Conservation (phyloP, 2,797 vertebrate species). For the Catamblyrhynchus diadema region DNA sequence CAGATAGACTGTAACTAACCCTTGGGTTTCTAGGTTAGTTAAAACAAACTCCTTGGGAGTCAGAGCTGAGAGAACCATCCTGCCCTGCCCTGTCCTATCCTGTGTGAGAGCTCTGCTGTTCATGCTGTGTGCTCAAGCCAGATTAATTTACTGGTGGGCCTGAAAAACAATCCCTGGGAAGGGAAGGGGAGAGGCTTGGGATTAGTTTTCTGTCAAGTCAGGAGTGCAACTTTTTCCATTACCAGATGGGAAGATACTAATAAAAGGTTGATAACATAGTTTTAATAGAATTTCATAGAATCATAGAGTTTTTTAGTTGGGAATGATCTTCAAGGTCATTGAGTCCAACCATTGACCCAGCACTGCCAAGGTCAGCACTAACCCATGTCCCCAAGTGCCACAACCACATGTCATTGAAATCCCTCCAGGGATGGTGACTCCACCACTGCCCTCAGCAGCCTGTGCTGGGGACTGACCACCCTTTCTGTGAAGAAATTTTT, state of each 20-base stretch:
- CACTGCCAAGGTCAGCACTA: background rate
- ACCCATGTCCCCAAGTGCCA: background rate
- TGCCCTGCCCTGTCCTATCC: background rate
- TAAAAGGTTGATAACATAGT: background rate
- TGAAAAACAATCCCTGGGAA: conserved; percentile 36
- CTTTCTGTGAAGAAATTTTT: background rate
- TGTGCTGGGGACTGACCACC: background rate
- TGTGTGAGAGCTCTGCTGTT: background rate
- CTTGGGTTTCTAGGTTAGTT: background rate
- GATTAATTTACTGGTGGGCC: conserved; percentile 10
- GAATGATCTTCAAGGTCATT: background rate
- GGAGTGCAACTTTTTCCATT: conserved; percentile 13
- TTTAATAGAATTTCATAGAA: background rate
- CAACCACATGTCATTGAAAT: background rate
- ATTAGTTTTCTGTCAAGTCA: conserved; percentile 24
- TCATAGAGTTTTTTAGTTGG: background rate
- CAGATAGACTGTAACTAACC: background rate
- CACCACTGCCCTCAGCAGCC: background rate
- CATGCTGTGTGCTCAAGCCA: background rate
- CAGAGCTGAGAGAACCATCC: background rate
- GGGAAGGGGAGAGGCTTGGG: background rate
- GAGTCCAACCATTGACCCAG: background rate
- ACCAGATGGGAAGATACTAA: background rate
- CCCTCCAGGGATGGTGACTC: background rate
- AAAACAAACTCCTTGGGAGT: background rate